Base-by-base conservation (phyloP, 2,888 invertebrate genomes). In the Lumbricus terrestris region DNA sequence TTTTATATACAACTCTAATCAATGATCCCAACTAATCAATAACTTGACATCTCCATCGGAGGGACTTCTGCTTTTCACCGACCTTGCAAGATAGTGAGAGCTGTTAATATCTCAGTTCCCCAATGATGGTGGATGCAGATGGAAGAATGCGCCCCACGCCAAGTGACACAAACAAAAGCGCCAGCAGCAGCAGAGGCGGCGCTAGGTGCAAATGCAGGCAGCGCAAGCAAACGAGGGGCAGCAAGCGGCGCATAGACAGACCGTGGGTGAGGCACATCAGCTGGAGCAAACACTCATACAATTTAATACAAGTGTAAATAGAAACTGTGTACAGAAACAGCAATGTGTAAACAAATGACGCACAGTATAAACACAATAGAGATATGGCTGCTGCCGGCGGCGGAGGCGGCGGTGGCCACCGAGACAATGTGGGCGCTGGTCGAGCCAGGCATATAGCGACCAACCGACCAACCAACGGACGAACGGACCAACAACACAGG, bases 11-110 rank as follows among this genome's bases (percentile, higher is more conserved):
- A 85, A 85, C 37, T 85, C 85, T 33, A 85, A 85, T 85, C 85
- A 85, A 85, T 85, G 85, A 85, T 85, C 85, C 85, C 16, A 85
- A 85, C 85, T 85, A 85, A 85, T 85, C 85, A 85, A 85, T 85
- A 85, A 85, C 85, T 35, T 85, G 35, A 85, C 85, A 85, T 85
- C n/a, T n/a, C n/a, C 85, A 85, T 85, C 85, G 6, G 34, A 85
- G 34, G 23, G 69, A 69, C 69, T 69, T 85, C 85, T 85, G 85
- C 37, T 85, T 85, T 83, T 69, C 69, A 69, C 69, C 69, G 69
- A 69, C 69, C 69, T 69, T 69, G 69, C 69, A 69, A 69, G 69
- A 69, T 69, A 69, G 69, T n/a, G 69, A 69, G 69, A 69, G 69
- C 69, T 69, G 69, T 69, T 69, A 69, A 69, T 69, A 69, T 69